These are phyloP conservation scores for Parotocinclus haroldoi DNA, from an alignment of 2,797 vertebrate genomes.

Conservation along the genomic window DNA sequence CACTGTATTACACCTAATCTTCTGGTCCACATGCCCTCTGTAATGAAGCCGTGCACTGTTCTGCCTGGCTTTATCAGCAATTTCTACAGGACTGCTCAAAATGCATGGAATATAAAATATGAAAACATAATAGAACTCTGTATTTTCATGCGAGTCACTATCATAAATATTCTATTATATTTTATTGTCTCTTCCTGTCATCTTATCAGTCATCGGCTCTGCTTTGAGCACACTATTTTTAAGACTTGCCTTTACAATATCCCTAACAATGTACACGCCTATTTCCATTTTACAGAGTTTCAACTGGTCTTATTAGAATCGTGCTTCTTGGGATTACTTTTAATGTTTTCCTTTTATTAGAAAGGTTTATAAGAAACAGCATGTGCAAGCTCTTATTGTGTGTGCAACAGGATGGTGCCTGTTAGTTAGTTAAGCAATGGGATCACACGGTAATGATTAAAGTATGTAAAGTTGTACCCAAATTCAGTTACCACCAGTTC, in stretches of 20 bases:
- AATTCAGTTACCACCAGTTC: too few relatives aligned
- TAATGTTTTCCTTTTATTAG: too few relatives aligned
- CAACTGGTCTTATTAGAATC: neutral
- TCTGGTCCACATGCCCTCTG: neutral
- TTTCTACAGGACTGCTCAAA: neutral
- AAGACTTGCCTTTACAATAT: conserved; percentile 17
- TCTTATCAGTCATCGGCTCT: conserved; percentile 2
- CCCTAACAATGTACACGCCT: conserved; percentile 22
- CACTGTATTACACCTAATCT: conserved; percentile 13
- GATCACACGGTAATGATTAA: too few relatives aligned
- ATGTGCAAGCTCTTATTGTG: too few relatives aligned
- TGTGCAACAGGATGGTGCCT: too few relatives aligned
- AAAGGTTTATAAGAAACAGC: too few relatives aligned
- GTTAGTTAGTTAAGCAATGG: too few relatives aligned
- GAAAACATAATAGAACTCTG: conserved; percentile 1
- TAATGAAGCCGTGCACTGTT: conserved; percentile 1
- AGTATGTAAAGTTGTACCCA: too few relatives aligned
- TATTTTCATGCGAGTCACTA: conserved; percentile 15
- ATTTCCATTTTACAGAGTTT: neutral
- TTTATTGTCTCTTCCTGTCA: neutral
- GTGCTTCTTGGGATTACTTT: neutral
- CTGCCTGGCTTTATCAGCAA: too few relatives aligned
- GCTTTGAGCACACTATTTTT: neutral
- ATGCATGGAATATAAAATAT: neutral
- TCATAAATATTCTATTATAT: conserved; percentile 29